Base-by-base conservation (phyloP, 35 echinoderm and acorn worm genomes). In the Apostichopus parvimensis region DNA sequence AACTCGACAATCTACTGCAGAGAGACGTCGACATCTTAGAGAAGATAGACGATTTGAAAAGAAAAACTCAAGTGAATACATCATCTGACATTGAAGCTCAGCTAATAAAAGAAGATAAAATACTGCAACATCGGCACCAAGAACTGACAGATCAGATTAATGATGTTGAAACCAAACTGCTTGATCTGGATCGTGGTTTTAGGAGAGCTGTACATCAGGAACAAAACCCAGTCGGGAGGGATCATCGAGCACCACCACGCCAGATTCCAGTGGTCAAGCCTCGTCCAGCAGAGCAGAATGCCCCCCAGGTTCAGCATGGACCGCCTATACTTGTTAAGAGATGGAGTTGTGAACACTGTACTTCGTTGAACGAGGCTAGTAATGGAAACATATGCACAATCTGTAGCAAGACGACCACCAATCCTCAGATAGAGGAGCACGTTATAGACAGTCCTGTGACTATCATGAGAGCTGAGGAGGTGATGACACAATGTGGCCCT, bases 341-440 rank as follows among this genome's bases (percentile, higher is more conserved):
- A 45, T 88, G 86, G 86, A 66, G 8, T 6, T 88, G 86, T 88
- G 86, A 66, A n/a, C 86, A 88, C 18, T 88, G 86, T 21, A 88
- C 86, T 26, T 88, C 45, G 26, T 54, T 72, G 86, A 88, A 88
- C 72, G 86, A 88, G 22, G 28, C 58, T 15, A 18, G 58, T 9
- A 3, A 68, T 54, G 68, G 62, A 7, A 72, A 72, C 8, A 52
- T 88, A 6, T 88, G 86, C 34, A 22, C 14, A 18, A 26, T 88
- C 8, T 88, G 86, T 23, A 73, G 68, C 57, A 88, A 73, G 86
- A 88, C 86, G 10, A 88, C 86, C 15, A 15, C 25, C 13, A 28
- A 12, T 21, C 86, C 86, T 54, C 55, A 73, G 26, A 88, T 72
- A 8, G 68, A 28, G 15, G 13, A 52, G 64, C 28, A 88, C 58